phyloP scores from a whole-genome alignment of 1,140 invertebrate species.

The Ganaspis sp. region DNA sequence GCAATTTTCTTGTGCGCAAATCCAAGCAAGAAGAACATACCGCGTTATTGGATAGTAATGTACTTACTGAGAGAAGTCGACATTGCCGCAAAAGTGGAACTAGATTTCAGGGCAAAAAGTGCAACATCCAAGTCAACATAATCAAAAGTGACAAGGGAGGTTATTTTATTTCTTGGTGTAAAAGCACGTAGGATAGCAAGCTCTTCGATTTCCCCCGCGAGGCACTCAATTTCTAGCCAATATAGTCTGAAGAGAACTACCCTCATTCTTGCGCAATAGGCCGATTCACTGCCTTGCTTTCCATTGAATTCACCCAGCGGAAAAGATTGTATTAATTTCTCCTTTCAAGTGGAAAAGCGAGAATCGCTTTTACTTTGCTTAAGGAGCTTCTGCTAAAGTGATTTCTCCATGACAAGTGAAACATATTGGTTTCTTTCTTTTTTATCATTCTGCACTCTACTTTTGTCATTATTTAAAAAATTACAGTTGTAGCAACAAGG shows the following conservation, averaged over 20 bases:
- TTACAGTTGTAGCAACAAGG: no score
- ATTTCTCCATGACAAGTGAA: neutral
- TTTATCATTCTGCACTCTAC: neutral
- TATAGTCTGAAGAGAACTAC: neutral
- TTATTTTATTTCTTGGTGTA: slow-evolving; percentile 15
- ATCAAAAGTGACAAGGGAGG: slow-evolving; percentile 17
- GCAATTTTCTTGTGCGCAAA: slow-evolving; percentile 43
- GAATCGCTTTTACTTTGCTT: neutral
- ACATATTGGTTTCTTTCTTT: neutral
- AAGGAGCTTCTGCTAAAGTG: neutral
- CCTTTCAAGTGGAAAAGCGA: neutral
- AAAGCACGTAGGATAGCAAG: slow-evolving; percentile 14
- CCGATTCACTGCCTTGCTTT: neutral
- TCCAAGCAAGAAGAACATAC: slow-evolving; percentile 28
- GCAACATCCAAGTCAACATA: slow-evolving; percentile 19
- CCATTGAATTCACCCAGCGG: slow-evolving; percentile 3
- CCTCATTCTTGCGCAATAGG: slow-evolving; percentile 16
- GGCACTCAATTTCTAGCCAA: slow-evolving; percentile 17
- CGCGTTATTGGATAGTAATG: slow-evolving; percentile 22
- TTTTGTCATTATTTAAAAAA: neutral
- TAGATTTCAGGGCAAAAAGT: slow-evolving; percentile 7
- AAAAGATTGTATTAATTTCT: slow-evolving; percentile 26
- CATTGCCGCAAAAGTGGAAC: slow-evolving; percentile 18
- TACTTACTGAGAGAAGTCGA: neutral
- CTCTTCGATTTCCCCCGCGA: slow-evolving; percentile 23